Base-by-base conservation (phyloP, 2,797 vertebrate genomes). In the Gallinago nigripennis region DNA sequence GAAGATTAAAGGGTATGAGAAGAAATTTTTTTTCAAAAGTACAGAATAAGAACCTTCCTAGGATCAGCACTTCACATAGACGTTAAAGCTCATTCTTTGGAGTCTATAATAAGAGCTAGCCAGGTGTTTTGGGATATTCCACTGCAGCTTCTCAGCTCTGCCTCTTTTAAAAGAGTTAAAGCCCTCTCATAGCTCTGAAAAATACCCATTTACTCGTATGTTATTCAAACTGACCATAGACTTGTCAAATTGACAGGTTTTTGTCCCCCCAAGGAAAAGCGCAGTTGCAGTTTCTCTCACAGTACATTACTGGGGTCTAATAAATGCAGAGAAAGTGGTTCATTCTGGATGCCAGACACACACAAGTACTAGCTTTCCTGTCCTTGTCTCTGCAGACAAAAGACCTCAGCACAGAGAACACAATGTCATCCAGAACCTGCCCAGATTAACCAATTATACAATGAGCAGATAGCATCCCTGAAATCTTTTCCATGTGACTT, bases 361-460 rank as follows among this genome's bases (percentile, higher is more conserved):
- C 3, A 24, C 20, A 51, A 51, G 28, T 56, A 73, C 60, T 53
- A 65, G 31, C 56, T 82, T 56, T 77, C 35, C 48, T 82, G 68
- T 82, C 33, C 86, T 92, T 86, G 48, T 60, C 69, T 93, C 41
- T 85, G 61, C 53, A 95, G 70, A 84, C 35, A 86, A 84, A 88
- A 89, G n/a, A 82, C n/a, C 54, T 69, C 54, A 79, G 27, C 68
- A 64, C 15, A 66, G 64, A 60, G 24, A 86, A 82, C 25, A 82
- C 51, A 86, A 53, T 63, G 41, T 88, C 78, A 87, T 31, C 56
- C 64, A 78, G 75, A 86, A 86, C 66, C 50, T 89, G 45, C 11
- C 41, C 33, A n/a, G 75, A 80, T 85, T 91, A 85, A 66, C 43
- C 70, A 90, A 88, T 87, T 88, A 82, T 21, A 75, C 19, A 45